A percentile compares a stretch with the other conserved stretches of the same genome.
These are phyloP conservation scores for Lasiurus borealis DNA, from an alignment of 2,113 vertebrate species.

Conservation along the genomic window DNA sequence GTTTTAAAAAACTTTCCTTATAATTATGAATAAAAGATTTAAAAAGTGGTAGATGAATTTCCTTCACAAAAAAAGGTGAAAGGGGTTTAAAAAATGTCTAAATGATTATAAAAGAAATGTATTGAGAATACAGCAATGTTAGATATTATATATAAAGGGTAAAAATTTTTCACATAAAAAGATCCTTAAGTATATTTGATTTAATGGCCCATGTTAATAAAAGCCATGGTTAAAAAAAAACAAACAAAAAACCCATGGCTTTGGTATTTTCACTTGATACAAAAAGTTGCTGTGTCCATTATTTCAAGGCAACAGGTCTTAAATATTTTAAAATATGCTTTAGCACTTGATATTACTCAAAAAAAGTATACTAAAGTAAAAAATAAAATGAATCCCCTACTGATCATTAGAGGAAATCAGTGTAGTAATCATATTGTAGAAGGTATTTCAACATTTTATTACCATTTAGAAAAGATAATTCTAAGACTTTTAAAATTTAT, in stretches of 20 bases:
- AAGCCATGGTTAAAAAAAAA: not conserved
- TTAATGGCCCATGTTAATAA: not conserved
- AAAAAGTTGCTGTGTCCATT: not conserved
- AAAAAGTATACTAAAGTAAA: not conserved
- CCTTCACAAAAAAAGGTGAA: not conserved
- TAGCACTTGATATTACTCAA: not conserved
- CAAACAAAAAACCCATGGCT: not conserved
- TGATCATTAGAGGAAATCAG: not conserved
- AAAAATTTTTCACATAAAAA: not conserved
- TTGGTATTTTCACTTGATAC: not conserved
- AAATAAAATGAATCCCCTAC: not conserved
- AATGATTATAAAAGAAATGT: constrained; percentile 3
- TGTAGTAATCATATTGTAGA: not conserved
- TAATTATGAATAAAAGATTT: constrained; percentile 44
- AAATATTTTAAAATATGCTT: constrained; percentile 19
- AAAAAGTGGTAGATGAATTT: constrained; percentile 13
- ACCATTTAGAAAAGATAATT: not conserved
- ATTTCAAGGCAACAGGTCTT: not conserved
- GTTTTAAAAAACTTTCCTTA: constrained; percentile 36
- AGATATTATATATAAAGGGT: not conserved
- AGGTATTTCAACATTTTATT: not conserved
- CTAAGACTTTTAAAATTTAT: constrained; percentile 15
- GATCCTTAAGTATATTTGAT: not conserved
- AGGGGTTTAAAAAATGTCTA: constrained; percentile 14
- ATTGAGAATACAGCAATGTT: not conserved